phyloP scores from a whole-genome alignment of 2,113 vertebrate genomes.

The Quiscalus mexicanus region DNA sequence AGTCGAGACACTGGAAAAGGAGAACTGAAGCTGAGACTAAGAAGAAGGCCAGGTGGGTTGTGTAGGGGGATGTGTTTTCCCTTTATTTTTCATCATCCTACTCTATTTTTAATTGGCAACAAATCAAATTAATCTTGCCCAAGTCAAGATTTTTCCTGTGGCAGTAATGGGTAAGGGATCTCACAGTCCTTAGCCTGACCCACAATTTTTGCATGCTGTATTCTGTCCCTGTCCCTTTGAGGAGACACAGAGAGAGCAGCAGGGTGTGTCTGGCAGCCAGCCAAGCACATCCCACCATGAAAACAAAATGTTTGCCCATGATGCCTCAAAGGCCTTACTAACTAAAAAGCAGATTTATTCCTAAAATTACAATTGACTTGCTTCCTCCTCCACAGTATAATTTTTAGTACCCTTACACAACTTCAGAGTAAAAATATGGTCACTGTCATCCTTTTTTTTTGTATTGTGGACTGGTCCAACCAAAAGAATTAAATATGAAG shows the following conservation, averaged over 20 bases:
- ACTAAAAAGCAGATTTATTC: neutral
- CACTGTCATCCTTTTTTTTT: neutral
- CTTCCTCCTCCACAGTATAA: neutral
- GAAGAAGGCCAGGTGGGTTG: neutral
- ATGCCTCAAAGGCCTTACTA: neutral
- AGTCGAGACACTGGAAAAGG: neutral
- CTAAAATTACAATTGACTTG: neutral
- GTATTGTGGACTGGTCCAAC: neutral
- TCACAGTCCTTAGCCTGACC: neutral
- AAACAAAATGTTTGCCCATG: neutral
- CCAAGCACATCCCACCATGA: neutral
- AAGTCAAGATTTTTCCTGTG: neutral
- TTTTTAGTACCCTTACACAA: neutral
- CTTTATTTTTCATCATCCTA: neutral
- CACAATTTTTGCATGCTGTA: neutral
- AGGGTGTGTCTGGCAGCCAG: neutral
- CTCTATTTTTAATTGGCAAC: neutral
- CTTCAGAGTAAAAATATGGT: neutral
- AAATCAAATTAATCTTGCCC: neutral
- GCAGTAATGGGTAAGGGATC: neutral
- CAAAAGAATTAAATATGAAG: neutral
- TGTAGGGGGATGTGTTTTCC: rapidly evolving
- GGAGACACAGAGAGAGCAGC: neutral
- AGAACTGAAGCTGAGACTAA: neutral
- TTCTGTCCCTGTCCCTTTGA: neutral